Evolutionary conservation across 2,113 vertebrate genomes (phyloP).

Genomic region (Corvus cornix): DNA sequence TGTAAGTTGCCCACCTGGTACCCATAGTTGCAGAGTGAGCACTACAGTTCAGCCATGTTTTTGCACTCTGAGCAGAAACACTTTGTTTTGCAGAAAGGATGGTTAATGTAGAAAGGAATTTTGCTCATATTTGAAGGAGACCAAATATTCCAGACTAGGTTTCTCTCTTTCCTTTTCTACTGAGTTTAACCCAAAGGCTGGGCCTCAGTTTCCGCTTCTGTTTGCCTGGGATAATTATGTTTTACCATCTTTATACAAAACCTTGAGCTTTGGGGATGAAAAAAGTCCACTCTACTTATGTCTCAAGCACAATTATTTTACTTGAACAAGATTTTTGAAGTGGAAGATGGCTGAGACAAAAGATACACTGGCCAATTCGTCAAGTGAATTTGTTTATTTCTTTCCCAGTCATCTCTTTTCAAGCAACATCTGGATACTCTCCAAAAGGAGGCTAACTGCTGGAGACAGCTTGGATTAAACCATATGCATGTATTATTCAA

Average conservation of each 20-base stretch:
- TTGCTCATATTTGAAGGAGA: background rate
- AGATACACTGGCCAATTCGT: background rate
- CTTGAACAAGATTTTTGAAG: background rate
- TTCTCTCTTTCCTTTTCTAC: background rate
- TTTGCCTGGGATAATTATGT: background rate
- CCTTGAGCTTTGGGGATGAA: background rate
- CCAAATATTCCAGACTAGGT: background rate
- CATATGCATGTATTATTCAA: background rate
- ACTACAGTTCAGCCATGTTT: background rate
- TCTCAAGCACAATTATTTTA: background rate
- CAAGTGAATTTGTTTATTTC: slow-evolving; percentile 19
- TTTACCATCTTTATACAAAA: background rate
- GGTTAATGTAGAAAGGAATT: background rate
- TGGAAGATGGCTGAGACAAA: background rate
- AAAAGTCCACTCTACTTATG: background rate
- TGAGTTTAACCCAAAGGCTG: background rate
- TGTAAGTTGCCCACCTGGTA: background rate
- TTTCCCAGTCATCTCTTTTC: slow-evolving; percentile 6
- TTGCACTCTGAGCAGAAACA: background rate
- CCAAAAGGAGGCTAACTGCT: background rate
- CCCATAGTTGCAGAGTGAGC: background rate
- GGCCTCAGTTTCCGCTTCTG: background rate
- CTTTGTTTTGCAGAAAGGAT: background rate
- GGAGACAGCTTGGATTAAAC: background rate
- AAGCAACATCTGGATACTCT: slow-evolving; percentile 9